phyloP scores from a whole-genome alignment of 1,140 invertebrate species.

The Leptestheria dahalacensis region DNA sequence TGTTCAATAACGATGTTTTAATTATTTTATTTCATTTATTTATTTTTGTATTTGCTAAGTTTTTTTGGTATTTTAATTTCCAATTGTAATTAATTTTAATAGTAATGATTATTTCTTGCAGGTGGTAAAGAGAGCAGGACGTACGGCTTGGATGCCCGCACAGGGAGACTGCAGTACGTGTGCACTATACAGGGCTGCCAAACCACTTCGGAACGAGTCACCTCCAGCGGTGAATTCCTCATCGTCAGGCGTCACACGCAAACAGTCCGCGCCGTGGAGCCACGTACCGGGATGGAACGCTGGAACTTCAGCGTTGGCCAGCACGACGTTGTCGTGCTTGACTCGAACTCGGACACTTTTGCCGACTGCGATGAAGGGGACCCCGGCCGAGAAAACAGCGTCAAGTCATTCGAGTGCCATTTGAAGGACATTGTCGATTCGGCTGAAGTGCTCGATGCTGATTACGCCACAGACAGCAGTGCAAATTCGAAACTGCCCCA shows the following conservation, averaged over 20 bases:
- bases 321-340: constrained; percentile 54
- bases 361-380: not conserved
- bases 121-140: constrained; percentile 39
- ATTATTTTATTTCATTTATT: too few species aligned
- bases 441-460: not conserved
- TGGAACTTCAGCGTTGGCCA: constrained; percentile 93
- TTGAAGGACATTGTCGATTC: not conserved
- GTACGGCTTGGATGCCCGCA: constrained; percentile 51
- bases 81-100: constrained; percentile 11
- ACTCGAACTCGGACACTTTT: constrained; percentile 15
- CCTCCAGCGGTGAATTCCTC: constrained; percentile 45
- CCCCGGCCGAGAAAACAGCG: not conserved
- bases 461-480: too few species aligned
- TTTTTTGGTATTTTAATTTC: too few species aligned
- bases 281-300: constrained; percentile 61
- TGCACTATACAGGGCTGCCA: constrained; percentile 61
- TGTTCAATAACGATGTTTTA: too few species aligned
- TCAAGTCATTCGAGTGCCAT: not conserved
- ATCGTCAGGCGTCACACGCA: constrained; percentile 64
- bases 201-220: constrained; percentile 28
- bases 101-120: constrained; percentile 17
- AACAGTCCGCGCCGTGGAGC: constrained; percentile 72
- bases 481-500: too few species aligned
- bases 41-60: too few species aligned
- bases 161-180: constrained; percentile 61